These are phyloP conservation scores for human (Homo sapiens) DNA, from an alignment of 2,113 vertebrate species.

Conservation along the genomic window GRCh38 chr9:92960001-92960500, in stretches of 20 bases:
- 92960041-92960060: not conserved
- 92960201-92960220: not conserved
- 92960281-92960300: not conserved
- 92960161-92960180: not conserved
- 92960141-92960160: not conserved
- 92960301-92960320: not conserved
- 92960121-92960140: not conserved
- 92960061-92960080: not conserved
- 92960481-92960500: too few relatives aligned
- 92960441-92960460: not conserved
- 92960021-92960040: not conserved
- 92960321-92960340: not conserved
- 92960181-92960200: not conserved
- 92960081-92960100: not conserved
- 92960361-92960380: too few relatives aligned
- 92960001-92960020: too few relatives aligned
- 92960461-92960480: not conserved
- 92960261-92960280: not conserved
- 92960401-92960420: not conserved
- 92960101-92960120: not conserved
- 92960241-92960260: not conserved
- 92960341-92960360: not conserved
- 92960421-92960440: not conserved
- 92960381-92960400: not conserved
- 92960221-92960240: not conserved